Evolutionary conservation across 2,888 invertebrate genomes (phyloP).

Genomic region (Eristalis pertinax): DNA sequence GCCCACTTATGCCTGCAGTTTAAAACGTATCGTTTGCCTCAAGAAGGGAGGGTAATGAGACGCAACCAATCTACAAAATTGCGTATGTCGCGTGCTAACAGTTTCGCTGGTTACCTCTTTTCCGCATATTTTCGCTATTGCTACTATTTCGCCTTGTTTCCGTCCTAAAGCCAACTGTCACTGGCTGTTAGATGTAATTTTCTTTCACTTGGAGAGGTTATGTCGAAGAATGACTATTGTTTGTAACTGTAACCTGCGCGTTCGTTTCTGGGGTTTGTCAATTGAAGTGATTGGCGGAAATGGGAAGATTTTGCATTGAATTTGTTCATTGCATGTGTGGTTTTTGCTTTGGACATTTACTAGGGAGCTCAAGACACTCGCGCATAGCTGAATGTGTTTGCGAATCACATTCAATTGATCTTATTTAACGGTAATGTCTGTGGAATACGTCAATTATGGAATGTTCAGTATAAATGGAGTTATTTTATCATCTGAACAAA

Average conservation of each 20-base stretch:
- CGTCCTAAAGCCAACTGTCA: background rate
- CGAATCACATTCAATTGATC: too few species aligned
- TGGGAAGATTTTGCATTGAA: background rate
- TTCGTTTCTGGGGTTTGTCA: background rate
- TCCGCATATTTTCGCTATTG: background rate
- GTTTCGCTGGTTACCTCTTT: background rate
- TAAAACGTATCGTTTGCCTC: background rate
- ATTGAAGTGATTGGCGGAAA: background rate
- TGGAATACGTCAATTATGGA: background rate
- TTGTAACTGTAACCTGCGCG: background rate
- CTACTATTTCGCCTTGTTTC: background rate
- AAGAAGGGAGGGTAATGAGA: background rate
- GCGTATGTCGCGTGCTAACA: background rate
- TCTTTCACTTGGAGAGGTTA: background rate
- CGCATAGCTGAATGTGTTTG: background rate
- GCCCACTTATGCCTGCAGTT: background rate
- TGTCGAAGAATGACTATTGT: background rate
- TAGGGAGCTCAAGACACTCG: background rate
- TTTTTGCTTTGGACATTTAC: background rate
- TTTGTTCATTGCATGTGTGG: background rate
- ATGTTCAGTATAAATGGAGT: too few species aligned
- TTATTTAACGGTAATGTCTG: background rate
- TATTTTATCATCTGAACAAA: too few species aligned
- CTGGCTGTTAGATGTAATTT: background rate
- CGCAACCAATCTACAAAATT: background rate